phyloP scores from a whole-genome alignment of 2,888 invertebrate genomes.

The Metacarcinus magister region DNA sequence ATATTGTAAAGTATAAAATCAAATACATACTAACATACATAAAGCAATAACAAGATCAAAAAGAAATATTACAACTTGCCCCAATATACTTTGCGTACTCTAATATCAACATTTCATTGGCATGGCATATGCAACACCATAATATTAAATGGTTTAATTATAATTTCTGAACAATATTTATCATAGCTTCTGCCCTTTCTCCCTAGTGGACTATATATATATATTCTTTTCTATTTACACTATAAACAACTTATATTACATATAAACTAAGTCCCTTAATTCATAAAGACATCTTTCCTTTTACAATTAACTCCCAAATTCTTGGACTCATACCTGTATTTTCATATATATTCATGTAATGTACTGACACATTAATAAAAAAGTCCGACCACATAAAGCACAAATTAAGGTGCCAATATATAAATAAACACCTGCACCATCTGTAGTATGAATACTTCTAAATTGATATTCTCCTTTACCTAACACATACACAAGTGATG shows the following conservation, averaged over 20 bases:
- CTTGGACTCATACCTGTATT: neutral
- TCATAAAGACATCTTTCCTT: neutral
- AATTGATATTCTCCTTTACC: neutral
- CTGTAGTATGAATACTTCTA: neutral
- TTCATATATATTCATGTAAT: neutral
- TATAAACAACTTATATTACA: slow-evolving; percentile 9
- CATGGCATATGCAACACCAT: neutral
- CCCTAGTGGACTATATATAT: neutral
- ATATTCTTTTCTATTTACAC: neutral
- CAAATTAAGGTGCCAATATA: neutral
- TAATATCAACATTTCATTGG: slow-evolving; percentile 34
- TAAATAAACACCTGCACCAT: neutral
- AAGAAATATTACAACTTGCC: neutral
- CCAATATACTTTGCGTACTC: neutral
- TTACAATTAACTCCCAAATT: neutral
- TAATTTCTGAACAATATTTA: slow-evolving; percentile 5
- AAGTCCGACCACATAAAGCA: neutral
- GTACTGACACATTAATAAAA: slow-evolving; percentile 1
- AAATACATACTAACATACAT: neutral
- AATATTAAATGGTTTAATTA: neutral
- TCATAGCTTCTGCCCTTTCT: neutral
- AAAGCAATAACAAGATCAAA: slow-evolving; percentile 8
- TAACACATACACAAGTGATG: neutral
- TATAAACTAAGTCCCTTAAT: neutral
- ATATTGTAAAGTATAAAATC: neutral